A percentile compares a stretch with the other conserved stretches of the same genome.
Conservation (phyloP, 2,113 vertebrate genomes). For the Litocranius walleri region DNA sequence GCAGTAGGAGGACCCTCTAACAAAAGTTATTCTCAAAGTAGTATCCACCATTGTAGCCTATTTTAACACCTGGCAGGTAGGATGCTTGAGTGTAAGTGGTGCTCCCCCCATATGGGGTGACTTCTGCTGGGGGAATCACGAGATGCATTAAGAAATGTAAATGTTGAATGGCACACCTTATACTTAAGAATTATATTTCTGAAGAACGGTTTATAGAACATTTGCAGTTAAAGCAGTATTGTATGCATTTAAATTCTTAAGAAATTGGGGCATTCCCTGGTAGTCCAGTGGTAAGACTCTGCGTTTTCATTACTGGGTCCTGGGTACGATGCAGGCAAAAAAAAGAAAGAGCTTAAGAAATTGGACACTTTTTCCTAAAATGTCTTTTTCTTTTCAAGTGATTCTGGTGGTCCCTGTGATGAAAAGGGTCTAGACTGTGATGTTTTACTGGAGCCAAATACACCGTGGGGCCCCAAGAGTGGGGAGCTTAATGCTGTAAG, state of each 20-base stretch:
- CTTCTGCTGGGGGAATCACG: not conserved
- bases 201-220: not conserved
- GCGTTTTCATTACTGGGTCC: not conserved
- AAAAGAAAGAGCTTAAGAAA: not conserved
- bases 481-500: slow-evolving; percentile 91
- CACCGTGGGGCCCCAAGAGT: slow-evolving; percentile 81
- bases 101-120: not conserved
- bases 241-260: not conserved
- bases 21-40: not conserved
- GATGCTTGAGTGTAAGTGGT: not conserved
- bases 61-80: not conserved
- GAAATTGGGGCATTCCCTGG: not conserved
- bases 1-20: not conserved
- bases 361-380: not conserved
- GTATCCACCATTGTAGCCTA: not conserved
- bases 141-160: not conserved
- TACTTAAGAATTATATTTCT: not conserved
- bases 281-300: not conserved
- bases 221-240: not conserved
- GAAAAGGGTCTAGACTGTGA: slow-evolving; percentile 88
- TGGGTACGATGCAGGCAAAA: not conserved
- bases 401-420: slow-evolving; percentile 77
- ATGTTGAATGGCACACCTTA: not conserved
- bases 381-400: slow-evolving; percentile 73
- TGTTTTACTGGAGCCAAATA: slow-evolving; percentile 85